Evolutionary conservation across 35 echinoderm and acorn worm genomes (phyloP).

Genomic region (Lytechinus variegatus): DNA sequence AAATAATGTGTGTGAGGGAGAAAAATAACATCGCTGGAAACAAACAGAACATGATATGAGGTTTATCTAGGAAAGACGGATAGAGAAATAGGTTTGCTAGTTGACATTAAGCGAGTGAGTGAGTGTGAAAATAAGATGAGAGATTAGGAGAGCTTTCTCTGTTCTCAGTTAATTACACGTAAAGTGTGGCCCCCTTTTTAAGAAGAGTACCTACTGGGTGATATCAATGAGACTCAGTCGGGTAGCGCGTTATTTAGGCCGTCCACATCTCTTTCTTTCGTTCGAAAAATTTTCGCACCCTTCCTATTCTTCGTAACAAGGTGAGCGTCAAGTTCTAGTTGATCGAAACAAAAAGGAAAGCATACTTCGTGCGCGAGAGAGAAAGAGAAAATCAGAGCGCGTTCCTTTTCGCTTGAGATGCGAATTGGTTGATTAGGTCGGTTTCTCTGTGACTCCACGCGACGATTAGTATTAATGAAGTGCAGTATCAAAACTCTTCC

Average conservation of each 20-base stretch:
- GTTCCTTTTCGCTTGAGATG: neutral
- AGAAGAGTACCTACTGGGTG: neutral
- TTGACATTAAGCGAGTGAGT: neutral
- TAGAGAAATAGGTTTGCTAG: neutral
- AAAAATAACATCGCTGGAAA: neutral
- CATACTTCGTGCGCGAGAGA: neutral
- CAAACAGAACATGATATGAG: neutral
- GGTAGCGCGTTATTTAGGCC: slow-evolving; percentile 35
- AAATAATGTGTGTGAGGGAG: neutral
- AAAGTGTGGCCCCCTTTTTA: neutral
- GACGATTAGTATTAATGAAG: neutral
- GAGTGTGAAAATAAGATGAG: neutral
- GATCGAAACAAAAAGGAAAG: neutral
- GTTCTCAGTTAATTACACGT: slow-evolving; percentile 36
- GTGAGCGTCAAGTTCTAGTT: neutral
- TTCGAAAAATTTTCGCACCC: neutral
- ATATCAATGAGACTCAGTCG: slow-evolving; percentile 7
- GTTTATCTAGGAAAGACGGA: neutral
- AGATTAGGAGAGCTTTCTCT: neutral
- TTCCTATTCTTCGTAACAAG: neutral
- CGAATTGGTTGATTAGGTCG: neutral
- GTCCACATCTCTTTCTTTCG: slow-evolving; percentile 3
- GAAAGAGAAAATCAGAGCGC: neutral
- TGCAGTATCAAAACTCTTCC: neutral
- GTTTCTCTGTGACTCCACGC: neutral